phyloP scores from a whole-genome alignment of 2,888 invertebrate species.

The Hetaerina titia region DNA sequence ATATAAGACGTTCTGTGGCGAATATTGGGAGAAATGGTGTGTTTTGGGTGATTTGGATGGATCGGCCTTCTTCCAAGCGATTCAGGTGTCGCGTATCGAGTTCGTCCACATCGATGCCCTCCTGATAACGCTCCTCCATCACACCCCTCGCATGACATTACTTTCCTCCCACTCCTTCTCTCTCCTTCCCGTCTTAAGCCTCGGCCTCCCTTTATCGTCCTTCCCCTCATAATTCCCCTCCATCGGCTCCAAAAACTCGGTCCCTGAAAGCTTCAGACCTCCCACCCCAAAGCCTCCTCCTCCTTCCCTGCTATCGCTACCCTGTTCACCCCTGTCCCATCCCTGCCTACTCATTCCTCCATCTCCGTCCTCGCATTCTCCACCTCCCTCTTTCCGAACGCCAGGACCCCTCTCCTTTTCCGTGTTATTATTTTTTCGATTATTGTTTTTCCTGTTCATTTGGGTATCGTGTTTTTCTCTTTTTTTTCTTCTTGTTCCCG shows the following conservation, averaged over 20 bases:
- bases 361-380: neutral
- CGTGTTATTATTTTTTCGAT: neutral
- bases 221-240: neutral
- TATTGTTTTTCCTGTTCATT: slow-evolving; percentile 21
- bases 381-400: neutral
- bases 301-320: too few relatives aligned
- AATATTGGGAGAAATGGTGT: too few relatives aligned
- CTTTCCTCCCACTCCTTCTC: neutral
- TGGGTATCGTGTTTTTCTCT: neutral
- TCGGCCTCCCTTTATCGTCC: neutral
- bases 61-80: too few relatives aligned
- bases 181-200: neutral
- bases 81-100: neutral
- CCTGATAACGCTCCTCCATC: neutral
- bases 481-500: neutral
- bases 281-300: neutral
- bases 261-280: neutral
- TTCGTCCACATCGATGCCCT: neutral
- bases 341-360: neutral
- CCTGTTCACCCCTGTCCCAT: neutral
- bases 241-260: neutral
- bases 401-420: neutral
- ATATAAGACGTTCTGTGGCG: too few relatives aligned
- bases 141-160: neutral
- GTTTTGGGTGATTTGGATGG: too few relatives aligned